Base-by-base conservation (phyloP, 64 coral and sea anemone genomes). In the Montipora capricornis region DNA sequence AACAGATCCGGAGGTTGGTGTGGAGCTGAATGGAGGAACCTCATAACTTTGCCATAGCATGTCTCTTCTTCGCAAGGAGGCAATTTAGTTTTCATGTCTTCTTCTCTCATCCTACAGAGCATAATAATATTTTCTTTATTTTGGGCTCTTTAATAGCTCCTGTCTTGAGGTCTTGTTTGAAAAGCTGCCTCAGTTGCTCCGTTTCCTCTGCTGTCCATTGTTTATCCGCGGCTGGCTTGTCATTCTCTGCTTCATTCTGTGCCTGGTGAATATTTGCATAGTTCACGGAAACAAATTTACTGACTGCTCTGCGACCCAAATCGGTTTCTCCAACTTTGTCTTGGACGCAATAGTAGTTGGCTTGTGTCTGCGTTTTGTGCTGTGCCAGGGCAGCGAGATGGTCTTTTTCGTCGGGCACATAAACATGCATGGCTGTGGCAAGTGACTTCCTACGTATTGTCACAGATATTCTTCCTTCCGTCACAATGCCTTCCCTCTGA, bases 291-390 rank as follows among this genome's bases (percentile, higher is more conserved):
- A 93, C 91, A 87, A 93, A 69, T 85, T 93, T 93, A 22, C 44
- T 82, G 13, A 91, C 89, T 37, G 89, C 88, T 81, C 66, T 80
- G 47, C 78, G 89, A 51, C 89, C 89, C 8, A 91, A 66, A 73
- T 91, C 89, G 9, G 78, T 80, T 81, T 91, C 89, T 57, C 47
- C 20, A 55, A 91, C 79, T 81, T 91, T 91, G 49, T 91, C 89
- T 82, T 91, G 57, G 49, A 91, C 79, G 46, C 78, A 67, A 53
- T 83, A 91, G 37, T 83, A 87, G 16, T 69, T 87, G 44, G 82
- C 82, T 87, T 93, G 91, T n/a, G 91, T 93, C 58, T 52, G 44
- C 61, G 91, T 76, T 58, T 93, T 93, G 62, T 93, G 91, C 60
- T 93, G 91, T 10, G 91, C 91, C 17, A 93, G 74, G 66, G 91